Percentiles rank a stretch among this genome's conserved stretches.
Evolutionary conservation across 2,797 vertebrate species (phyloP).

Genomic region (Sternotherus odoratus): DNA sequence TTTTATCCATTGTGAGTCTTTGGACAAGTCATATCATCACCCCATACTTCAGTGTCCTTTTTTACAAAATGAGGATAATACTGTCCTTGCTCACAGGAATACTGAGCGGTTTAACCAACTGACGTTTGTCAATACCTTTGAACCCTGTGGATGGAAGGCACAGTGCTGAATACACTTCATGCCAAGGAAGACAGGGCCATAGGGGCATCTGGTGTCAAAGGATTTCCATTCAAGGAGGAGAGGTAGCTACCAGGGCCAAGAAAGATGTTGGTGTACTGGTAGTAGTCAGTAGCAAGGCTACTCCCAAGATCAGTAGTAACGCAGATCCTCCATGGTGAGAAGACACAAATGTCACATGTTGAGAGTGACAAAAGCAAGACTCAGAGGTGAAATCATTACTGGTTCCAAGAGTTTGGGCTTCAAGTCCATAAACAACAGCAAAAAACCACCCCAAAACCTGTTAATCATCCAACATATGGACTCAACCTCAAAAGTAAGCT

Average conservation of each 20-base stretch:
- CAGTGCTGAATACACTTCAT: background rate
- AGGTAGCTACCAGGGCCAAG: background rate
- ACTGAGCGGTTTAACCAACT: background rate
- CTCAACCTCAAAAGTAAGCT: background rate
- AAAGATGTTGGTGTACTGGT: background rate
- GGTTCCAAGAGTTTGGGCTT: background rate
- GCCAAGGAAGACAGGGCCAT: background rate
- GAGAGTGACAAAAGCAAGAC: background rate
- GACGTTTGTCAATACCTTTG: background rate
- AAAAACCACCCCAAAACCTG: background rate
- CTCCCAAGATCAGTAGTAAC: background rate
- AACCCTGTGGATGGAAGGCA: background rate
- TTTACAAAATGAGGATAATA: background rate
- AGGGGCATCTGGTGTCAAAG: background rate
- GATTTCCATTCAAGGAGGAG: background rate
- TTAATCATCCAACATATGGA: background rate
- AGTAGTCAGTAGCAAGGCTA: background rate
- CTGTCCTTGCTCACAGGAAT: constrained; percentile 20
- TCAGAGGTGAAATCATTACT: background rate
- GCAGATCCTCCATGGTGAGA: background rate
- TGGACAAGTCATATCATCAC: background rate
- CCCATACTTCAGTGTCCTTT: background rate
- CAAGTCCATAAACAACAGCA: background rate
- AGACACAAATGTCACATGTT: background rate
- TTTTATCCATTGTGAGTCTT: background rate